Evolutionary conservation across 2,888 invertebrate genomes (phyloP).

Genomic region (Taenaris catops): DNA sequence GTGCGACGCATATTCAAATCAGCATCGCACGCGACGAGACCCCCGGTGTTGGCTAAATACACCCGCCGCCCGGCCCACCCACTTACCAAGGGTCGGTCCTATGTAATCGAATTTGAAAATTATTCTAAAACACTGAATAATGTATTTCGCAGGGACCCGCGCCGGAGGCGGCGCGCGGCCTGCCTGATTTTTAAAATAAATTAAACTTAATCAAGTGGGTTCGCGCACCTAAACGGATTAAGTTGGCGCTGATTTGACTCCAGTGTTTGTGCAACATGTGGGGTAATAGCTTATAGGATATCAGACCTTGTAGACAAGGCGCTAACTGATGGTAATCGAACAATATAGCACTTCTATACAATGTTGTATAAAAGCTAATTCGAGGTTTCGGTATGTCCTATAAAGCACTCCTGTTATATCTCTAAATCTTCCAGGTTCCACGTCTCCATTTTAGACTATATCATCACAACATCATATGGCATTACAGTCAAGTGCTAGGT

Average conservation of each 20-base stretch:
- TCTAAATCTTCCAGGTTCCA: no score
- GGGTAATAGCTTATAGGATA: conserved; percentile 62
- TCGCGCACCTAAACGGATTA: conserved; percentile 80
- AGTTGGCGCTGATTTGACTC: conserved; percentile 77
- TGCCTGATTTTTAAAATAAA: conserved; percentile 78
- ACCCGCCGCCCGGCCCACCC: conserved; percentile 50
- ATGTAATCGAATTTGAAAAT: conserved; percentile 81
- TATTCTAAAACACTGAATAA: conserved; percentile 81
- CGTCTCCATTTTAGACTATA: no score
- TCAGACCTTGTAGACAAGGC: no score
- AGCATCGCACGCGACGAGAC: conserved; percentile 73
- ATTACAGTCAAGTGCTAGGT: no score
- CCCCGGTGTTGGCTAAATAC: conserved; percentile 80
- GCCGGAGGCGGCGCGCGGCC: conserved; percentile 64
- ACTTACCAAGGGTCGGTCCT: conserved; percentile 77
- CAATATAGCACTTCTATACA: no score
- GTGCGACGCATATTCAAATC: conserved; percentile 79
- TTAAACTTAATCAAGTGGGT: conserved; percentile 80
- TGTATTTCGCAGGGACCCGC: conserved; percentile 72
- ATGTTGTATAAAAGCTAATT: no score
- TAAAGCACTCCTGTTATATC: no score
- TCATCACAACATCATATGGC: no score
- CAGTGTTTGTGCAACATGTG: conserved; percentile 62
- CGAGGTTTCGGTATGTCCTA: no score
- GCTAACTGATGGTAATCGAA: no score